These are phyloP conservation scores for Astyanax mexicanus DNA, from an alignment of 2,797 vertebrate species.

Conservation along the genomic window DNA sequence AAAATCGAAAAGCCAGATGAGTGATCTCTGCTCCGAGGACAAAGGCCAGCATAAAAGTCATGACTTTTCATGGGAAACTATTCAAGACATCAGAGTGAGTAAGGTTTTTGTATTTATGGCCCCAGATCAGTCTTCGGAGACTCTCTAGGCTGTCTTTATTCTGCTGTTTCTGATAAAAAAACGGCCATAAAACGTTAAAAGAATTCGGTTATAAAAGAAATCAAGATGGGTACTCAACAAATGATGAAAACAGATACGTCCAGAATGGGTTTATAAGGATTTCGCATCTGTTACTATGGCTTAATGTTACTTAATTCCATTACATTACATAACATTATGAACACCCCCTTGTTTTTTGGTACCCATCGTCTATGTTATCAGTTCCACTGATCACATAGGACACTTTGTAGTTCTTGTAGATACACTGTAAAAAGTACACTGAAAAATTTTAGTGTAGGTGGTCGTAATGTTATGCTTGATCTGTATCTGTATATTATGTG, in stretches of 20 bases:
- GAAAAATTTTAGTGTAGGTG: no score
- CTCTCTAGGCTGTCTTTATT: not conserved
- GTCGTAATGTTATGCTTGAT: no score
- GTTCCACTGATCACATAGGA: no score
- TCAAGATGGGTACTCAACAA: not conserved
- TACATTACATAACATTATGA: no score
- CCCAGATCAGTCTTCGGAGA: not conserved
- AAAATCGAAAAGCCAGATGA: constrained; percentile 9
- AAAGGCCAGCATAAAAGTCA: not conserved
- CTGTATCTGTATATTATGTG: not conserved
- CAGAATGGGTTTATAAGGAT: not conserved
- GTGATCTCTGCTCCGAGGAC: not conserved
- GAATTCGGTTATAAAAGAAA: not conserved
- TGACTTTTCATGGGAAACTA: constrained; percentile 1
- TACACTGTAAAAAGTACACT: no score
- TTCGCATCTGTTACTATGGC: not conserved
- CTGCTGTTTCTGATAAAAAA: not conserved
- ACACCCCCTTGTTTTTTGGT: no score
- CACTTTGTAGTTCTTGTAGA: no score
- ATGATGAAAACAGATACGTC: not conserved
- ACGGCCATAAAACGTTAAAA: not conserved
- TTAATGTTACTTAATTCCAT: not conserved
- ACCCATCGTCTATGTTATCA: no score
- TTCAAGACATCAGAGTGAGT: not conserved
- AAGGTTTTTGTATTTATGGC: not conserved